Percentiles rank a stretch among this genome's conserved stretches.
phyloP scores from a whole-genome alignment of 1,140 invertebrate genomes.

The Metopolophium dirhodum region DNA sequence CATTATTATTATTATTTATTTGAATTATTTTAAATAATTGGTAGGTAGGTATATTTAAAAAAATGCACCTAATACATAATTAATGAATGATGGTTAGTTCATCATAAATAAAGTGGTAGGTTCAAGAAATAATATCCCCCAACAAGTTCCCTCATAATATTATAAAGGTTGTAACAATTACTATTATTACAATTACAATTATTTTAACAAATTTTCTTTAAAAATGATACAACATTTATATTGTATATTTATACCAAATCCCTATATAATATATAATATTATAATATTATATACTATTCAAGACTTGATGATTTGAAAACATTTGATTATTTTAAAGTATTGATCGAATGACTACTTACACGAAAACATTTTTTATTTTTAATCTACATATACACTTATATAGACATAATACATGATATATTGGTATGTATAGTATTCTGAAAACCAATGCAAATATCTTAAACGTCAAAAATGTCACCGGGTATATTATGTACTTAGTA shows the following conservation, averaged over 20 bases:
- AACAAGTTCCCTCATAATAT: too few species aligned
- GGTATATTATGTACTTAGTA: not conserved
- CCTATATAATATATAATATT: too few species aligned
- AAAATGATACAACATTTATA: too few species aligned
- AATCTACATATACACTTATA: not conserved
- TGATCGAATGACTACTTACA: not conserved
- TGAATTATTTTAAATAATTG: not conserved
- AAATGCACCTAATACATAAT: not conserved
- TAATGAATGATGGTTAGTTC: not conserved
- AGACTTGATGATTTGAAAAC: not conserved
- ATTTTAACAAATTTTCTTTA: too few species aligned
- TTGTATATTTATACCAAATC: too few species aligned
- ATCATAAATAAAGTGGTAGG: not conserved
- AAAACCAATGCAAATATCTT: not conserved
- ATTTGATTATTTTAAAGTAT: not conserved
- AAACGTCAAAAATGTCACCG: not conserved
- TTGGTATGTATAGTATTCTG: not conserved
- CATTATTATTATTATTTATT: not conserved
- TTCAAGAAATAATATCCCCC: not conserved
- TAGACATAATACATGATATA: not conserved
- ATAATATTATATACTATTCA: not conserved
- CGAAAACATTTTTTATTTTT: not conserved
- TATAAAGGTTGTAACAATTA: too few species aligned
- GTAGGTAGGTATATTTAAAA: not conserved
- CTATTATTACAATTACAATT: too few species aligned